Conservation (phyloP, 2,797 vertebrate genomes). For the Eleutherodactylus coqui region DNA sequence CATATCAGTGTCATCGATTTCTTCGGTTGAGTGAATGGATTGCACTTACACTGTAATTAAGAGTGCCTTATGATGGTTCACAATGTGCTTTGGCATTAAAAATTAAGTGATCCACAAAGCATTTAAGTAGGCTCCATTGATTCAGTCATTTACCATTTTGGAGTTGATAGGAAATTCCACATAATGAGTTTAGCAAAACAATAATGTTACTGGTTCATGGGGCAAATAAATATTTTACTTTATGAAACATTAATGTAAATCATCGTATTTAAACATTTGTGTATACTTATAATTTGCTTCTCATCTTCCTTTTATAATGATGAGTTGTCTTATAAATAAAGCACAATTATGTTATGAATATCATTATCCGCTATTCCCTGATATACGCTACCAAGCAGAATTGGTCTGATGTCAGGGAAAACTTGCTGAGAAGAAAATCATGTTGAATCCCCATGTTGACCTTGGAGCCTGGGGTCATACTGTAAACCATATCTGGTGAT, state of each 20-base stretch:
- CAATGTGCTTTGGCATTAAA: constrained; percentile 44
- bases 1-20: constrained; percentile 40
- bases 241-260: constrained; percentile 6
- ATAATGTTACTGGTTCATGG: not conserved
- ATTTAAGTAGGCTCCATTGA: constrained; percentile 39
- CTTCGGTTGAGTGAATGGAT: constrained; percentile 38
- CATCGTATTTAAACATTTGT: not conserved
- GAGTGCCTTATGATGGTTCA: constrained; percentile 40
- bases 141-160: constrained; percentile 35
- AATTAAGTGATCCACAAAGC: constrained; percentile 39
- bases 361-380: not conserved
- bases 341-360: not conserved
- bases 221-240: constrained; percentile 6
- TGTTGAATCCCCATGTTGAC: not conserved
- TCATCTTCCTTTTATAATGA: not conserved
- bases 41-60: constrained; percentile 52
- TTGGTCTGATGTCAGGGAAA: not conserved
- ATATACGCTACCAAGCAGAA: not conserved
- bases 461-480: not conserved
- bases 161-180: constrained; percentile 13
- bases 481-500: not conserved
- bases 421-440: not conserved
- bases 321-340: constrained; percentile 3
- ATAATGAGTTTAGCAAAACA: constrained; percentile 10
- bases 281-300: not conserved